These are phyloP conservation scores for Andrena camellia DNA, from an alignment of 2,888 invertebrate species.

Conservation along the genomic window DNA sequence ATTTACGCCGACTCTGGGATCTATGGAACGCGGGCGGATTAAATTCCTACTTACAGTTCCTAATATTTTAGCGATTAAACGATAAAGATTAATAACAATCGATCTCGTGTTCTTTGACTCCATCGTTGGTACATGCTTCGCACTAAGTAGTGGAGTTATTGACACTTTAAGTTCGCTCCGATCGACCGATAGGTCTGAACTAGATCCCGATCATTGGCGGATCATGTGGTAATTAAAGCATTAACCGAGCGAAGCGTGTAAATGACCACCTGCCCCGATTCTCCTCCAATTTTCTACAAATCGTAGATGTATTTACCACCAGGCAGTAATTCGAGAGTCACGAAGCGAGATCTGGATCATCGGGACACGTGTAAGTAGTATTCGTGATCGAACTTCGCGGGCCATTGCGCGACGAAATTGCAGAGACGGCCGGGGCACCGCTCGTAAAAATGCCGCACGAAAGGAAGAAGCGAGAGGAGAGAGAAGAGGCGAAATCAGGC, in stretches of 20 bases:
- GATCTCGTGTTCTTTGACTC: too few relatives aligned
- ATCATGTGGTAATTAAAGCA: not conserved
- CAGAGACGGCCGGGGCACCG: not conserved
- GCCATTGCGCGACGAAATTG: constrained; percentile 37
- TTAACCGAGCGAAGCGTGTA: not conserved
- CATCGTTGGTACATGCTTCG: too few relatives aligned
- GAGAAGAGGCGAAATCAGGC: constrained; percentile 40
- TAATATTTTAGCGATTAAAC: constrained; percentile 12
- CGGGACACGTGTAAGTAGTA: constrained; percentile 21
- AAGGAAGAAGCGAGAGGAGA: not conserved
- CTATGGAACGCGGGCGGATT: constrained; percentile 12
- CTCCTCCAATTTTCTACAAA: not conserved
- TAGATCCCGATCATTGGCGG: not conserved
- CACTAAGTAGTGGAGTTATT: too few relatives aligned
- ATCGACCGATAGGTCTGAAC: too few relatives aligned
- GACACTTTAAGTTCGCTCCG: too few relatives aligned
- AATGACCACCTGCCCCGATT: not conserved
- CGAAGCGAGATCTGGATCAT: constrained; percentile 30
- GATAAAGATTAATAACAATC: too few relatives aligned
- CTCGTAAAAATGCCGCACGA: not conserved
- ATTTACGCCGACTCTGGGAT: not conserved
- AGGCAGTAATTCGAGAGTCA: constrained; percentile 35
- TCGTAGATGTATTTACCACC: constrained; percentile 15
- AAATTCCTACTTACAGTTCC: constrained; percentile 34
- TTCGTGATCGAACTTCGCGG: not conserved